Evolutionary conservation across 2,888 invertebrate species (phyloP), one percentile per base, ranked within the genome.

Genomic region (Nomada goodeniana): DNA sequence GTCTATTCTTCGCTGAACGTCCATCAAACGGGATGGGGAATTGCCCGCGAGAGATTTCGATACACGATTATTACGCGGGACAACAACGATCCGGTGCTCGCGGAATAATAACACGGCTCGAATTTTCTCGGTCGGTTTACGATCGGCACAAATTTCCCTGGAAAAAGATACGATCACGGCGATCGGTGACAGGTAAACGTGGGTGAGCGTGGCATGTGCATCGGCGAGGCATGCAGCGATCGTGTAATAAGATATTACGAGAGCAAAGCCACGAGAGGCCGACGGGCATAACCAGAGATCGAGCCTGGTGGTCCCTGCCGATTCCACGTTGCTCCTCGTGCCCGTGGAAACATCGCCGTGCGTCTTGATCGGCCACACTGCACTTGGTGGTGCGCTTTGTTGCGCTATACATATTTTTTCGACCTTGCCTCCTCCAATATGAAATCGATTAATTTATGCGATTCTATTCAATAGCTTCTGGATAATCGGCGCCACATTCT

Each of bases 191-290:
- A 55, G 71, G 68, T 55, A 68, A 42, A 67, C 67, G 73, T 73
- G 67, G 67, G 73, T 47, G 73, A 73, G 68, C 61, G 74, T 50
- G 76, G 80, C 79, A 70, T 70, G 74, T 73, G 71, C 79, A 80
- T 55, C 65, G 71, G 60, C 76, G 75, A 70, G 80, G 86, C 85
- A 88, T 82, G 83, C 89, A 76, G 85, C 83, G 90, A 90, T 90
- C 90, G 90, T 91, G 90, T 90, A 90, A 90, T 89, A 91, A 90
- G 90, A 90, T 90, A 90, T 90, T 85, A 87, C 89, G 81, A 89
- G 89, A 87, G 82, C 85, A 89, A 87, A 90, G 83, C 87, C 87
- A 86, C 89, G 89, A 88, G 87, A 78, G 86, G 82, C 88, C 89
- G 80, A 83, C 82, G 80, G 90, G 90, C 86, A 85, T 80, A 81